These are phyloP conservation scores for Acholoe squamosa DNA, from an alignment of 2,888 invertebrate species.

Conservation along the genomic window DNA sequence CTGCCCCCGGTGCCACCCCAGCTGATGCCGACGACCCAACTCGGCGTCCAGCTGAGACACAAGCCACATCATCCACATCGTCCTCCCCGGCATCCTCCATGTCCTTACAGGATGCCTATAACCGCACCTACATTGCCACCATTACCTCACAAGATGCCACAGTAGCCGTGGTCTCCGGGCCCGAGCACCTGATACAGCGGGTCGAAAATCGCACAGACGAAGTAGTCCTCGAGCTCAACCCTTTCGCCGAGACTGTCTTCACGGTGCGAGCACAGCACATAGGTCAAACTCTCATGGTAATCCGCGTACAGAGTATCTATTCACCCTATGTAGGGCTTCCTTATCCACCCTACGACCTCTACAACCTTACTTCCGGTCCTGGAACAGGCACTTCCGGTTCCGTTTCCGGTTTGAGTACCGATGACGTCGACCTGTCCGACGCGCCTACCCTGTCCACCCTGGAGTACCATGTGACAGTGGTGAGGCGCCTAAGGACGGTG, in stretches of 20 bases:
- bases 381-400: background rate
- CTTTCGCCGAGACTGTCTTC: constrained; percentile 38
- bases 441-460: constrained; percentile 56
- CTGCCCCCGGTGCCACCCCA: background rate
- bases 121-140: constrained; percentile 58
- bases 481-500: constrained; percentile 70
- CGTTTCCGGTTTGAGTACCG: background rate
- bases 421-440: background rate
- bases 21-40: background rate
- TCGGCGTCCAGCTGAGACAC: background rate
- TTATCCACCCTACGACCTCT: background rate
- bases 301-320: constrained; percentile 45
- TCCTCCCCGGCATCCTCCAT: background rate
- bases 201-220: constrained; percentile 50
- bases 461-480: constrained; percentile 64
- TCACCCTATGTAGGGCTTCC: background rate
- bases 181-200: constrained; percentile 51
- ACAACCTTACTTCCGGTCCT: background rate
- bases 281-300: constrained; percentile 42
- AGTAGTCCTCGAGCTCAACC: constrained; percentile 27
- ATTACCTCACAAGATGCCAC: constrained; percentile 50
- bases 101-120: background rate
- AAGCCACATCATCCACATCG: background rate
- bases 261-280: constrained; percentile 54
- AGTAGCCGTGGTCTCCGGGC: constrained; percentile 46